A percentile compares a stretch with the other conserved stretches of the same genome.
These are phyloP conservation scores for Heliothis virescens DNA, from an alignment of 1,140 invertebrate species.

Conservation along the genomic window DNA sequence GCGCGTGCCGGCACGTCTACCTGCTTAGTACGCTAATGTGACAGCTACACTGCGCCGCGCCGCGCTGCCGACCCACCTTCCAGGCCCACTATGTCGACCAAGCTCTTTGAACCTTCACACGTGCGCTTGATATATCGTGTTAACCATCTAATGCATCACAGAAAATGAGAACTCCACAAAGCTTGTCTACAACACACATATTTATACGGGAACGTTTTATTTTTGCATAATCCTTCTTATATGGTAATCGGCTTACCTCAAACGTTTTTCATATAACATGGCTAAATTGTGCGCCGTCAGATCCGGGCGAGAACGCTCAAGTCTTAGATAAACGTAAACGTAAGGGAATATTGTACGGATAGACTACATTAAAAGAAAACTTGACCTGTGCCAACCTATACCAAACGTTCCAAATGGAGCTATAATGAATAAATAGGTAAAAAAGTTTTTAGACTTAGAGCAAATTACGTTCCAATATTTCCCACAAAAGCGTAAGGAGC, in stretches of 20 bases:
- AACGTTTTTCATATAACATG: slow-evolving; percentile 44
- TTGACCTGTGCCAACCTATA: slow-evolving; percentile 37
- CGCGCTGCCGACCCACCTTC: not conserved
- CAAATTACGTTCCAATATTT: slow-evolving; percentile 27
- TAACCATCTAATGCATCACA: slow-evolving; percentile 54
- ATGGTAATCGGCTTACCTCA: slow-evolving; percentile 40
- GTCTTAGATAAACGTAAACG: slow-evolving; percentile 12
- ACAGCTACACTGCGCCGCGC: slow-evolving; percentile 45
- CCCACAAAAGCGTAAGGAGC: slow-evolving; percentile 21
- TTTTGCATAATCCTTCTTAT: slow-evolving; percentile 39
- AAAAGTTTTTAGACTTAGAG: not conserved
- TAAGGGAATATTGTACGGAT: slow-evolving; percentile 12
- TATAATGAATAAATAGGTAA: slow-evolving; percentile 15
- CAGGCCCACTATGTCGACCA: slow-evolving; percentile 9
- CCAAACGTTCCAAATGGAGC: slow-evolving; percentile 8
- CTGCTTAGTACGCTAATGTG: slow-evolving; percentile 75
- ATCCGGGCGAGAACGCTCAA: not conserved
- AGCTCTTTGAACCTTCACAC: slow-evolving; percentile 49
- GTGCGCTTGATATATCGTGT: slow-evolving; percentile 52
- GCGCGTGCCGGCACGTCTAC: slow-evolving; percentile 66
- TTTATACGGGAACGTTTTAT: slow-evolving; percentile 36
- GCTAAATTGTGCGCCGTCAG: slow-evolving; percentile 20
- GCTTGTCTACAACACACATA: slow-evolving; percentile 38
- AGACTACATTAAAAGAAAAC: slow-evolving; percentile 6
- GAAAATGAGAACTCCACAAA: slow-evolving; percentile 38